Evolutionary conservation across 2,113 vertebrate species (phyloP).

Genomic region (Lophius piscatorius): DNA sequence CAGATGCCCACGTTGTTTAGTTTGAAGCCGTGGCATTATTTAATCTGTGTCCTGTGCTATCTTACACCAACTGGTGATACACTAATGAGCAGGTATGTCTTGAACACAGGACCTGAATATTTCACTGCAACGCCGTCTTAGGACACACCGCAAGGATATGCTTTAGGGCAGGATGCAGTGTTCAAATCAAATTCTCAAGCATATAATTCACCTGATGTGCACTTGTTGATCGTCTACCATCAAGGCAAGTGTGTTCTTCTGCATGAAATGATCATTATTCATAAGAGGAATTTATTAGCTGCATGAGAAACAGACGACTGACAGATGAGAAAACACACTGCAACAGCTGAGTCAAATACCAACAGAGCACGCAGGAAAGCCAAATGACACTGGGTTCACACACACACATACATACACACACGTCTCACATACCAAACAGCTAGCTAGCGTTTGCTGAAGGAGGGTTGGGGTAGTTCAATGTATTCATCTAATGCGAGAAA

Average conservation of each 20-base stretch:
- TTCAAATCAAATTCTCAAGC: constrained; percentile 15
- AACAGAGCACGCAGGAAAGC: constrained; percentile 60
- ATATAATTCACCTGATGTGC: constrained; percentile 46
- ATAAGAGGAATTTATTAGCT: constrained; percentile 54
- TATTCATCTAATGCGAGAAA: constrained; percentile 28
- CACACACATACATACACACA: constrained; percentile 38
- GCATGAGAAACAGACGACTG: constrained; percentile 60
- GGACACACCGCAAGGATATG: constrained; percentile 17
- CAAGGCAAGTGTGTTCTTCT: constrained; percentile 33
- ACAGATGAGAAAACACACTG: constrained; percentile 73
- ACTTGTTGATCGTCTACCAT: constrained; percentile 73
- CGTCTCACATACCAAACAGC: constrained; percentile 69
- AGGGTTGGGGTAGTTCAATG: constrained; percentile 42
- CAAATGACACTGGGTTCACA: constrained; percentile 55
- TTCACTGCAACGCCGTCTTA: constrained; percentile 43
- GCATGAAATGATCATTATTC: constrained; percentile 27
- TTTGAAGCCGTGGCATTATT: constrained; percentile 33
- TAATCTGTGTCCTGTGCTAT: constrained; percentile 21
- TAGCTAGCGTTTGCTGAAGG: constrained; percentile 65
- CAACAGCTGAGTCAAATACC: constrained; percentile 77
- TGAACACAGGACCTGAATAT: constrained; percentile 17
- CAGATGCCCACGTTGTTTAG: constrained; percentile 48
- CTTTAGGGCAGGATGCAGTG: constrained; percentile 1
- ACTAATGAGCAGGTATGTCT: constrained; percentile 16
- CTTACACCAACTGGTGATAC: constrained; percentile 17